Conservation (phyloP, 2,888 invertebrate genomes). For the Drosophila prostipennis region DNA sequence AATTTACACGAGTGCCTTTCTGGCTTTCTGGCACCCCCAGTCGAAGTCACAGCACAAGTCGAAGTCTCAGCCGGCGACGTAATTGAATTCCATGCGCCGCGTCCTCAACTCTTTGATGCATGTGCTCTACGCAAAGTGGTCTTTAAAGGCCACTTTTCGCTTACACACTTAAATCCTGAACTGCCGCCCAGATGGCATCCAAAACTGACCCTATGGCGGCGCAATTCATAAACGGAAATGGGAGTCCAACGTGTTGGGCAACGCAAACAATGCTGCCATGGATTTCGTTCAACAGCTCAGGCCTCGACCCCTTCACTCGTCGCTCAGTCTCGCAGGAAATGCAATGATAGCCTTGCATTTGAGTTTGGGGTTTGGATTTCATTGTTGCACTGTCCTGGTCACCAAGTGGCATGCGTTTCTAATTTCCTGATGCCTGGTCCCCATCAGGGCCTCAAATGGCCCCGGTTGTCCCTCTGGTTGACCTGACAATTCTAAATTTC, state of each 20-base stretch:
- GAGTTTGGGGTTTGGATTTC: constrained; percentile 45
- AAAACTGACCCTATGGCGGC: not conserved
- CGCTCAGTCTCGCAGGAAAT: constrained; percentile 54
- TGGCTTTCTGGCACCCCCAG: constrained; percentile 48
- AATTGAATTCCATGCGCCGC: constrained; percentile 70
- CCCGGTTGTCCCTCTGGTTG: constrained; percentile 37
- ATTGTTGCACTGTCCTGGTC: constrained; percentile 42
- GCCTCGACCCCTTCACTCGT: not conserved
- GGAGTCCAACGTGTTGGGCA: constrained; percentile 71
- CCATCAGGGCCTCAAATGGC: constrained; percentile 1
- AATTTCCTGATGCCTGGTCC: constrained; percentile 60
- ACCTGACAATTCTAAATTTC: constrained; percentile 50
- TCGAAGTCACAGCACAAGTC: constrained; percentile 19
- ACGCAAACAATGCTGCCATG: constrained; percentile 48
- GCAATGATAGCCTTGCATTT: constrained; percentile 62
- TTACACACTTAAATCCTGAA: constrained; percentile 27
- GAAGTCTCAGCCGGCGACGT: constrained; percentile 39
- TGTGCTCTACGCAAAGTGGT: constrained; percentile 15
- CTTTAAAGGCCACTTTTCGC: constrained; percentile 3
- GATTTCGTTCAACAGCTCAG: constrained; percentile 56
- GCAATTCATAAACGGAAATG: constrained; percentile 72
- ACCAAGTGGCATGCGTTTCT: constrained; percentile 71
- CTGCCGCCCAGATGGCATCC: constrained; percentile 8
- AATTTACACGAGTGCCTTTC: constrained; percentile 55
- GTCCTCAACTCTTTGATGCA: constrained; percentile 24